These are phyloP conservation scores for Panagrolaimus sp. DNA, from an alignment of 1,140 invertebrate genomes.

Conservation along the genomic window DNA sequence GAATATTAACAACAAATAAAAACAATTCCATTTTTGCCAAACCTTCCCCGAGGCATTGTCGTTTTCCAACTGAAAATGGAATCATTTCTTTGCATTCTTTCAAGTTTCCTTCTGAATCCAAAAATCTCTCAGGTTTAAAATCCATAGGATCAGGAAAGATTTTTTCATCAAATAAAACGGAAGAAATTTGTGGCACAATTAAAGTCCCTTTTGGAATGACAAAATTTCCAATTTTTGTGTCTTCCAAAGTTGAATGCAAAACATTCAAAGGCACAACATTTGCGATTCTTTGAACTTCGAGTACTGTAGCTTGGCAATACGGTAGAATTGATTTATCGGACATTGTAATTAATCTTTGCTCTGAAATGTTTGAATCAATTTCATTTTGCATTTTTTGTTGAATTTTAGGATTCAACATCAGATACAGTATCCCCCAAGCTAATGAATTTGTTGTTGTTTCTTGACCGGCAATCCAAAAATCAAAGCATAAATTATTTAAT, in stretches of 20 bases:
- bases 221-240: background rate
- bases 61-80: background rate
- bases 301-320: background rate
- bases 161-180: background rate
- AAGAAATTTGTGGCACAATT: background rate
- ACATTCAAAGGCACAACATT: background rate
- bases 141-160: background rate
- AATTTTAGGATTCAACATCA: background rate
- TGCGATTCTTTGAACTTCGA: background rate
- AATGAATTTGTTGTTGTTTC: background rate
- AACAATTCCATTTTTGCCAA: conserved; percentile 4
- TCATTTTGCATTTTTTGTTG: background rate
- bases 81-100: background rate
- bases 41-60: background rate
- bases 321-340: background rate
- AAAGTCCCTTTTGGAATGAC: background rate
- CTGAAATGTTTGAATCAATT: background rate
- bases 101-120: background rate
- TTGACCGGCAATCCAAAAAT: background rate
- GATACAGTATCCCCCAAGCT: background rate
- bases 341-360: background rate
- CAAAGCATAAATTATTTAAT: background rate
- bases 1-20: background rate
- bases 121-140: background rate
- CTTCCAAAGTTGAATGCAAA: background rate